phyloP scores from a whole-genome alignment of 2,797 vertebrate species.

The Kryptolebias ocellatus region DNA sequence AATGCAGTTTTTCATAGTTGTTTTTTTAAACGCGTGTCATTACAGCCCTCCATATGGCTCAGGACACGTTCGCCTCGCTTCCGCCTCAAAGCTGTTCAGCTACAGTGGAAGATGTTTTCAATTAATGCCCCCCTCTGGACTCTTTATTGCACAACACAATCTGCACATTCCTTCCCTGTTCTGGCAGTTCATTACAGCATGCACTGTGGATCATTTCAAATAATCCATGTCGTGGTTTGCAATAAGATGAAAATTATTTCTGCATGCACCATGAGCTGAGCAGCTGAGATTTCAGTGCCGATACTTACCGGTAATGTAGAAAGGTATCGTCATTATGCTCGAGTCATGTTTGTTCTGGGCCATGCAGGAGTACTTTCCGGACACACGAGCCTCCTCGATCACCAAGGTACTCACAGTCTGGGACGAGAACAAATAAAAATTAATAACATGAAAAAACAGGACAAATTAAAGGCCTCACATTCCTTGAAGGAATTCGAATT shows the following conservation, averaged over 20 bases:
- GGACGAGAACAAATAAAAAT: not conserved
- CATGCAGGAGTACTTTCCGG: slow-evolving; percentile 84
- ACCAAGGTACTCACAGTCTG: slow-evolving; percentile 86
- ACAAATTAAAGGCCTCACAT: too few species aligned
- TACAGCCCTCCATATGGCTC: slow-evolving; percentile 72
- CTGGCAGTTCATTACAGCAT: slow-evolving; percentile 62
- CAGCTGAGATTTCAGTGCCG: slow-evolving; percentile 10
- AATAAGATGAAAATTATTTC: slow-evolving; percentile 32
- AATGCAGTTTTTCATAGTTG: slow-evolving; percentile 67
- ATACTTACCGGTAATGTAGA: slow-evolving; percentile 88
- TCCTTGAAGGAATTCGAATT: too few species aligned
- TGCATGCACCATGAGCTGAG: slow-evolving; percentile 6
- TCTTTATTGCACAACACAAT: slow-evolving; percentile 76
- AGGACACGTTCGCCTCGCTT: slow-evolving; percentile 68
- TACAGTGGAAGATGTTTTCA: slow-evolving; percentile 77
- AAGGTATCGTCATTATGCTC: slow-evolving; percentile 71
- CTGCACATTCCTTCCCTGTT: slow-evolving; percentile 65
- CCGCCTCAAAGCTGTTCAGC: slow-evolving; percentile 54
- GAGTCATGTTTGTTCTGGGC: slow-evolving; percentile 79
- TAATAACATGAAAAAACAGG: too few species aligned
- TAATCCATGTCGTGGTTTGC: slow-evolving; percentile 18
- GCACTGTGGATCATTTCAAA: slow-evolving; percentile 53
- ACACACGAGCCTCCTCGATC: slow-evolving; percentile 75
- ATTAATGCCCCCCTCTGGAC: slow-evolving; percentile 77
- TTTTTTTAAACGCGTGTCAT: slow-evolving; percentile 70